phyloP scores from a whole-genome alignment of 2,797 vertebrate genomes.

The Erethizon dorsatum region DNA sequence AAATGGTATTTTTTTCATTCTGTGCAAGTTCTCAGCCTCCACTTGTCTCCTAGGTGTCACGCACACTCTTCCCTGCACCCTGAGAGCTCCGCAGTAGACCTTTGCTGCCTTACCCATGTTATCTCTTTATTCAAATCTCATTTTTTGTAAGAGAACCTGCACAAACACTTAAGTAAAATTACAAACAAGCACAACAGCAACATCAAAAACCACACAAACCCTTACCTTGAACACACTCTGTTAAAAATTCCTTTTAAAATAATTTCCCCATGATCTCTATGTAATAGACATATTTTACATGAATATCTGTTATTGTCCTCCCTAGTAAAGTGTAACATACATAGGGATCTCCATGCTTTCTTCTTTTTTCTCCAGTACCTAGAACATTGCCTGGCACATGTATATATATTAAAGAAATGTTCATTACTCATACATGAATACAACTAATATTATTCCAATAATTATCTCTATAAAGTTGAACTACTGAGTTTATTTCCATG shows the following conservation, averaged over 20 bases:
- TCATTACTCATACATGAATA: not conserved
- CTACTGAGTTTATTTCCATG: not conserved
- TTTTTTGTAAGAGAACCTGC: not conserved
- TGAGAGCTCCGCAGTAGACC: not conserved
- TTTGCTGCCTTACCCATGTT: not conserved
- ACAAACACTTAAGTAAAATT: not conserved
- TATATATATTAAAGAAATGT: not conserved
- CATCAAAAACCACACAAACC: not conserved
- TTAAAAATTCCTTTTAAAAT: not conserved
- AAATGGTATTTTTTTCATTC: not conserved
- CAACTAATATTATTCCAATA: not conserved
- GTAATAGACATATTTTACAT: not conserved
- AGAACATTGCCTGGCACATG: not conserved
- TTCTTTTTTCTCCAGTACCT: not conserved
- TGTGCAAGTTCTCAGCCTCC: not conserved
- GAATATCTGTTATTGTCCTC: not conserved
- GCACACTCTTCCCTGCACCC: not conserved
- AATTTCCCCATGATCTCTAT: not conserved
- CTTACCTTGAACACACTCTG: not conserved
- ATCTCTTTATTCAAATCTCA: not conserved
- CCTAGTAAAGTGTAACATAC: not conserved
- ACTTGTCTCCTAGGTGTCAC: not conserved
- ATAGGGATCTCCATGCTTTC: not conserved
- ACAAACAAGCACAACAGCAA: not conserved
- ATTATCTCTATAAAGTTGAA: not conserved